phyloP scores from a whole-genome alignment of 2,113 vertebrate species.

The Centrocercus urophasianus region DNA sequence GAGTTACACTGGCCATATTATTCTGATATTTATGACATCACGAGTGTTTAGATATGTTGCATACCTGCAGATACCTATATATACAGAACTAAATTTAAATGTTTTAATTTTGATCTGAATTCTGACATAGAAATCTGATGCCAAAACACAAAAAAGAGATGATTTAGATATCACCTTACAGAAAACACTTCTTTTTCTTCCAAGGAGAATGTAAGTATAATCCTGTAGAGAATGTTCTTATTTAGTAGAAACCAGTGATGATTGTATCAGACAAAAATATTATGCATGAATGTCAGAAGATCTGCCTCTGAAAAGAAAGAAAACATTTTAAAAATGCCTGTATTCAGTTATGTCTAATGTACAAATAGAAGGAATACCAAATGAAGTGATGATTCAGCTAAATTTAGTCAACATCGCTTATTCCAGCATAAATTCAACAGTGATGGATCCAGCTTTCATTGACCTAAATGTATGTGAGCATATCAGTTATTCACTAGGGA shows the following conservation, averaged over 20 bases:
- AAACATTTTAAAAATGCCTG: neutral
- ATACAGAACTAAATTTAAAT: neutral
- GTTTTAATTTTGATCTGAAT: neutral
- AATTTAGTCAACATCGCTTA: slow-evolving; percentile 5
- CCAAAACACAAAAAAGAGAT: neutral
- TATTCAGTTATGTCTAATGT: neutral
- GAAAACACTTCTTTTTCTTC: neutral
- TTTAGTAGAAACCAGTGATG: neutral
- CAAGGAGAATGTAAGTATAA: neutral
- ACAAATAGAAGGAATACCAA: neutral
- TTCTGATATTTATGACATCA: neutral
- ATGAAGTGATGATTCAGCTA: slow-evolving; percentile 40
- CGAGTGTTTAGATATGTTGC: neutral
- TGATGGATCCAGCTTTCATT: neutral
- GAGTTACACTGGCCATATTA: neutral
- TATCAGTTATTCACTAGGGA: neutral
- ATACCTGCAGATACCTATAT: neutral
- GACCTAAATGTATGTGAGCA: slow-evolving; percentile 22
- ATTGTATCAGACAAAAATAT: neutral
- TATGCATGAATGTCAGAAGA: neutral
- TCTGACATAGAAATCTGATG: neutral
- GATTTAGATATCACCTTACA: neutral
- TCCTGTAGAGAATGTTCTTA: neutral
- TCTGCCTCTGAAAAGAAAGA: neutral
- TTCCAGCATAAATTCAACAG: neutral